Conservation (phyloP, 1,140 invertebrate species). For the Mamestra configurata region DNA sequence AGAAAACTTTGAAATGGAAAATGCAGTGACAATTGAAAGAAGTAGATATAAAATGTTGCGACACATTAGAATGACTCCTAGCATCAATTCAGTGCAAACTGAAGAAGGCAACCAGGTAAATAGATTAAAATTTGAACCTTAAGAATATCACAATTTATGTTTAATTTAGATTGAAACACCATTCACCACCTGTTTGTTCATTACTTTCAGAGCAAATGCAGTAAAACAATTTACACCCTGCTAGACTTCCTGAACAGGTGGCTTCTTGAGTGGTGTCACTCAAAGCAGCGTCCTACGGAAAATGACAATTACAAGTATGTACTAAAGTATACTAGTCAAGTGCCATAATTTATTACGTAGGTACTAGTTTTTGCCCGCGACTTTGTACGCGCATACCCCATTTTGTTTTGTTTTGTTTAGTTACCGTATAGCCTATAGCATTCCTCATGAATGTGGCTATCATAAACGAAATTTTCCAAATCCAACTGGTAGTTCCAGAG, state of each 20-base stretch:
- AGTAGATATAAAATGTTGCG: slow-evolving; percentile 77
- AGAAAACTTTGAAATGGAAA: slow-evolving; percentile 65
- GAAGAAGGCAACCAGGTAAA: slow-evolving; percentile 82
- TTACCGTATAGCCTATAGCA: no score
- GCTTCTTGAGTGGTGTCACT: slow-evolving; percentile 89
- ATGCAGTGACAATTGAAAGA: slow-evolving; percentile 60
- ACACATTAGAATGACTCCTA: slow-evolving; percentile 79
- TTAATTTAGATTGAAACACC: background rate
- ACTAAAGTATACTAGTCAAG: background rate
- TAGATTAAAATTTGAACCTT: no score
- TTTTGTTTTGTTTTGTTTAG: no score
- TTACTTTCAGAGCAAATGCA: slow-evolving; percentile 85
- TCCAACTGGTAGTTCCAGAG: no score
- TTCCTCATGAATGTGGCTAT: no score
- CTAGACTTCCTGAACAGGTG: slow-evolving; percentile 93
- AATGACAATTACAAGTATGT: slow-evolving; percentile 85
- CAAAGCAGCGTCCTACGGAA: slow-evolving; percentile 74
- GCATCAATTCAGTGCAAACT: slow-evolving; percentile 70
- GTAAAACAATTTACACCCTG: slow-evolving; percentile 91
- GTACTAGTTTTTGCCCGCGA: no score
- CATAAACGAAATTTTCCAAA: no score
- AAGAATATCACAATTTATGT: no score
- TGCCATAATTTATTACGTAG: no score
- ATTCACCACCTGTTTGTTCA: background rate
- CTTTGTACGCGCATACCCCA: no score